A percentile compares a stretch with the other conserved stretches of the same genome.
These are phyloP conservation scores for Vultur gryphus DNA, from an alignment of 2,797 vertebrate genomes.

Conservation along the genomic window DNA sequence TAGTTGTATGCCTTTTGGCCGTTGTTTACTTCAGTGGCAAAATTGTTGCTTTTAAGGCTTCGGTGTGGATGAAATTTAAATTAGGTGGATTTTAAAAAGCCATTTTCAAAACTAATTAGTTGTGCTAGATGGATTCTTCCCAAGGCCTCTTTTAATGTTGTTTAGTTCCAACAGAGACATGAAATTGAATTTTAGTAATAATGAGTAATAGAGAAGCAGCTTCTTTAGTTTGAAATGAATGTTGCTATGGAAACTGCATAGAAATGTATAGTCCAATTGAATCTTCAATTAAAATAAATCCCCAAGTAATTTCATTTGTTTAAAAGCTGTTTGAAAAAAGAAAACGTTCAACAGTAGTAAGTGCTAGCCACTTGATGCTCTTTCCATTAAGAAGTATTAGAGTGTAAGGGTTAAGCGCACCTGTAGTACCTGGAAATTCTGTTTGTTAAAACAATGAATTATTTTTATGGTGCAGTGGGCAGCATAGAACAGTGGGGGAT, in stretches of 20 bases:
- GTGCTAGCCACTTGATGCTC: conserved; percentile 17
- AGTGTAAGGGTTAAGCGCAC: not conserved
- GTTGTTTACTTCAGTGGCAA: conserved; percentile 49
- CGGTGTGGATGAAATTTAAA: conserved; percentile 64
- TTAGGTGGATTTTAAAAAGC: conserved; percentile 64
- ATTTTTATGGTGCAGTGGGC: not conserved
- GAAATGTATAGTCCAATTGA: conserved; percentile 68
- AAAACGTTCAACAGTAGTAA: conserved; percentile 15
- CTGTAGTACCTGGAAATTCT: not conserved
- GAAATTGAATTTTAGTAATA: conserved; percentile 79
- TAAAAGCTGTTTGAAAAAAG: conserved; percentile 58
- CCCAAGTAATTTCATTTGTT: conserved; percentile 70
- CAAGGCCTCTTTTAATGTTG: conserved; percentile 69
- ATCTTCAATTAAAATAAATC: conserved; percentile 74
- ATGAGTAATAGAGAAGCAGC: conserved; percentile 72
- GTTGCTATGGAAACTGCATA: conserved; percentile 77
- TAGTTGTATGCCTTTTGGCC: conserved; percentile 25
- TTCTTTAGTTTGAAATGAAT: conserved; percentile 66
- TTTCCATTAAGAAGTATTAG: conserved; percentile 3
- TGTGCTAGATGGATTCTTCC: conserved; percentile 64
- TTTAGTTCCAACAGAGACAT: conserved; percentile 71
- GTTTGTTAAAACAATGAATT: not conserved
- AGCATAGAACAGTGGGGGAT: not conserved
- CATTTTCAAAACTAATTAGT: conserved; percentile 75
- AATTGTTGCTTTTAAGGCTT: conserved; percentile 58